Base-by-base conservation (phyloP, 2,113 vertebrate genomes). In the Colossoma macropomum region DNA sequence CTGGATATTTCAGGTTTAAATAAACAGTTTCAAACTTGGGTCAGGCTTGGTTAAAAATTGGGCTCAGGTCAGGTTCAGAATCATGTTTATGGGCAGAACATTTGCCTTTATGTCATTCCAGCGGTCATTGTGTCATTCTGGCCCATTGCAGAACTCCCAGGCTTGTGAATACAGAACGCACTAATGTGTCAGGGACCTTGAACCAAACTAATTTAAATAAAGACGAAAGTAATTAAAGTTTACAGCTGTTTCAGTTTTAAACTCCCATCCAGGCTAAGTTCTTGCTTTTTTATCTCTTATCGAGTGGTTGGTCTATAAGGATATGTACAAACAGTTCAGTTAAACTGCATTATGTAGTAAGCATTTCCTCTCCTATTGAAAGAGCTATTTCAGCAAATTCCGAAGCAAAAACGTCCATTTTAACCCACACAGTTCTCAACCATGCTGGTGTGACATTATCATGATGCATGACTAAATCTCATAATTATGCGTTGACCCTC, bases 401-500 rank as follows among this genome's bases (percentile, higher is more conserved):
- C 15, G 3, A 59, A n/a, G 54, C 19, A 69, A 79, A 79, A 56
- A 27, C 15, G 19, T 0, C 5, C 32, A 7, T 60, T 11, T 71
- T 0, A 65, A n/a, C 66, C 41, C 30, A 54, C 17, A 23, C 16
- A 19, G n/a, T 45, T 86, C 21, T 86, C 59, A 83, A 84, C 66
- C 16, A 23, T 74, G 76, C 70, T 45, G 30, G 28, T 83, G 63
- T 79, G 83, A 81, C 63, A 79, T 85, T 72, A 75, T 89, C 69
- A 79, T 75, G 66, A 68, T 27, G 72, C 72, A 28, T 68, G 72
- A 75, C 62, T 75, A 82, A 82, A 82, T 75, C 80, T 72, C 72
- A 3, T 82, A 82, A 82, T 82, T 82, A 75, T 34, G 50, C 16
- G 72, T 68, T 34, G 62, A 59, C 60, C 63, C 45, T 75, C 32